Conservation (phyloP, 1,140 invertebrate species). For the Anoplolepis gracilipes region DNA sequence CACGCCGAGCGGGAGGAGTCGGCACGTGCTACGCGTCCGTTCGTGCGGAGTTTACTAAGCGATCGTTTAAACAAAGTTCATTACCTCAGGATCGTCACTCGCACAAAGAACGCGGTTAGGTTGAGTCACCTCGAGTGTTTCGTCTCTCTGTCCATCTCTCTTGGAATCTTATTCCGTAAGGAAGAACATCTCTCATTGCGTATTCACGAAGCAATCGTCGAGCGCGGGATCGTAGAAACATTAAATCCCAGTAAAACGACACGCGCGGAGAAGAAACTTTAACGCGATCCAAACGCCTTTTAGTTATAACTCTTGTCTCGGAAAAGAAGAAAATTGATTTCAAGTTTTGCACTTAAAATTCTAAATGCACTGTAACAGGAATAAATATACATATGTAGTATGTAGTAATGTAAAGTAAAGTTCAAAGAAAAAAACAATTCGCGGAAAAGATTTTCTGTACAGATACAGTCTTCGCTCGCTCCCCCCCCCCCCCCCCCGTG, state of each 20-base stretch:
- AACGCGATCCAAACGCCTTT: neutral
- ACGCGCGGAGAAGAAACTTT: conserved; percentile 56
- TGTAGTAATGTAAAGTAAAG: too few relatives aligned
- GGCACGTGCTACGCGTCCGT: conserved; percentile 75
- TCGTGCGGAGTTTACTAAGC: conserved; percentile 75
- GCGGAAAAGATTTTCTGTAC: conserved; percentile 24
- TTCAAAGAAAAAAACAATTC: too few relatives aligned
- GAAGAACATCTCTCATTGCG: conserved; percentile 51
- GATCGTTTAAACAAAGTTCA: conserved; percentile 79
- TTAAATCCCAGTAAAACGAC: conserved; percentile 54
- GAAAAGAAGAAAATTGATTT: neutral
- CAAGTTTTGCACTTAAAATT: neutral
- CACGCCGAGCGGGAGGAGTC: conserved; percentile 44
- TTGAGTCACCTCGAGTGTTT: conserved; percentile 62
- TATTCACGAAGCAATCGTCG: conserved; percentile 56
- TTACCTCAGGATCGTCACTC: conserved; percentile 70
- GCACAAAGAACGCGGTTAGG: conserved; percentile 61
- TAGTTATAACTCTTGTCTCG: neutral
- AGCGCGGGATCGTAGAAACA: conserved; percentile 33
- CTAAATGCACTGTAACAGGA: neutral
- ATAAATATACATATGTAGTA: too few relatives aligned
- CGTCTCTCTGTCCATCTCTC: neutral
- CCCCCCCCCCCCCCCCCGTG: too few relatives aligned
- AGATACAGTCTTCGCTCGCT: neutral
- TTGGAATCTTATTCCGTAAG: conserved; percentile 9